These are phyloP conservation scores for Bilobella aurantiaca DNA, from an alignment of 1,140 invertebrate species.

Conservation along the genomic window DNA sequence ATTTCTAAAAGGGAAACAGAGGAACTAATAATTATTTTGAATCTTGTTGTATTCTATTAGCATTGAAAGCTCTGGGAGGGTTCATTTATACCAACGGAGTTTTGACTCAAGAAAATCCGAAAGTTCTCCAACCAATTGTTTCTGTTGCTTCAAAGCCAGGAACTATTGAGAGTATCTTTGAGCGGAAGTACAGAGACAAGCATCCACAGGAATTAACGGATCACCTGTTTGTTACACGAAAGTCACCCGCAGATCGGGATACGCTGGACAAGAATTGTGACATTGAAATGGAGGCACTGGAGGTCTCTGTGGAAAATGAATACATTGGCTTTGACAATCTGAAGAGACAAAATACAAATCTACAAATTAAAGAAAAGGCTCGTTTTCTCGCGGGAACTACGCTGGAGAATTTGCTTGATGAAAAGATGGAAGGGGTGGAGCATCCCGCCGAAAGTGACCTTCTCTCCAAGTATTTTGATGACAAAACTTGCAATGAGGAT, in stretches of 20 bases:
- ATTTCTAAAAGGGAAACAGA: neutral
- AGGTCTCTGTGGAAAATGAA: neutral
- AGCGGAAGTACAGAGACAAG: neutral
- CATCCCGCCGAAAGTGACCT: no score
- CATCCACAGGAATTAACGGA: neutral
- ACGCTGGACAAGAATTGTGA: neutral
- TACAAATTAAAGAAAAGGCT: no score
- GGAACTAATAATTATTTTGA: neutral
- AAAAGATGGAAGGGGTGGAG: no score
- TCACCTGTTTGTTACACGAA: neutral
- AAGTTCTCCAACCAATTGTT: neutral
- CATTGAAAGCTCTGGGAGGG: neutral
- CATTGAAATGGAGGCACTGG: neutral
- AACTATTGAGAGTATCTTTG: neutral
- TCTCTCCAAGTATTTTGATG: neutral
- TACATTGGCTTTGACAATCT: neutral
- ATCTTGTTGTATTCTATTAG: neutral
- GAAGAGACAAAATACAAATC: no score
- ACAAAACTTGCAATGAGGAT: neutral
- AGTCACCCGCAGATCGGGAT: neutral
- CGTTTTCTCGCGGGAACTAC: no score
- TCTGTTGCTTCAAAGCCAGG: neutral
- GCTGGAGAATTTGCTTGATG: no score
- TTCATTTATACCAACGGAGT: neutral
- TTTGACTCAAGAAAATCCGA: neutral